Base-by-base conservation (phyloP, 2,888 invertebrate genomes). In the Creontiades dilutus region DNA sequence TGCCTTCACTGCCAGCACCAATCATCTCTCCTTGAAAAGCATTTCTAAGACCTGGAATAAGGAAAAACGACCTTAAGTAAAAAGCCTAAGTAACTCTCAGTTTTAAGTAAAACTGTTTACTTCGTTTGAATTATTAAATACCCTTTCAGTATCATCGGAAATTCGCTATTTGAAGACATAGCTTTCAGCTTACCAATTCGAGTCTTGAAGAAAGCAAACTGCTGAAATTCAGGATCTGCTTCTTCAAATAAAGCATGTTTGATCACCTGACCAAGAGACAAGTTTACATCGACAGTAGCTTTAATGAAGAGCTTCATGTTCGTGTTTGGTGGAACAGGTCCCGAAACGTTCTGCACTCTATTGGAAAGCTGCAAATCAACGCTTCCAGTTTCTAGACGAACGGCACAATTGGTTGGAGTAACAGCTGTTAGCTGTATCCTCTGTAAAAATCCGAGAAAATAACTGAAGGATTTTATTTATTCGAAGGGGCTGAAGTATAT, bases 171-270 rank as follows among this genome's bases (percentile, higher is more conserved):
- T 37, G 37, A 37, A 37, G 37, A 37, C 37, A 37, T 7, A 37
- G 37, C 37, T 37, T 37, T 7, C 7, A 37, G 47, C 93, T 94
- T 92, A 94, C 97, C 96, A 92, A 99, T 97, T 92, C 97, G 95
- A 0, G 99, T 99, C 93, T 98, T 98, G 94, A 99, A 99, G 94
- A 99, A 99, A 0, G 99, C 99, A 93, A 98, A 98, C 93, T 98
- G 98, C 93, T 99, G 99, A 93, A 99, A 99, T 93, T 99, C 99
- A 0, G 98, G 97, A 92, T 99, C 98, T 0, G 98, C 98, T 93
- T 99, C 99, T 93, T 99, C 99, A 93, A 99, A 99, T 94, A 99
- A 95, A 0, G 98, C 97, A 93, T 99, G 98, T 90, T 98, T 95
- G 85, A 97, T 96, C 52, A 99, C 94, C 93, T 99, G 99, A 0